These are phyloP conservation scores for Petrocephalus zakoni DNA, from an alignment of 2,113 vertebrate genomes.

Conservation along the genomic window DNA sequence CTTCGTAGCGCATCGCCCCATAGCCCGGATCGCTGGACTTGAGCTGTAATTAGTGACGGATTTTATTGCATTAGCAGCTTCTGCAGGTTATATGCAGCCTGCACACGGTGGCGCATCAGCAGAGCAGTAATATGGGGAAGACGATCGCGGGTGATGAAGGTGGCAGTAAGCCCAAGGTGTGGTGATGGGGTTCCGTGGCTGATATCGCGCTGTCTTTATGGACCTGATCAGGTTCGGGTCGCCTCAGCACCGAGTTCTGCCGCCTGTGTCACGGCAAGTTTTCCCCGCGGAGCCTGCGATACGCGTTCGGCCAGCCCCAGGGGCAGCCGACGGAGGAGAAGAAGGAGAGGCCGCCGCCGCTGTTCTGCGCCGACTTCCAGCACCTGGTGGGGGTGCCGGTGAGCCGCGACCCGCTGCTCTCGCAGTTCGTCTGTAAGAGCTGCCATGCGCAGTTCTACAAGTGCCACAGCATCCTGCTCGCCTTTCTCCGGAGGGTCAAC, in stretches of 20 bases:
- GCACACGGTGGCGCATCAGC: neutral
- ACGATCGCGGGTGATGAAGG: neutral
- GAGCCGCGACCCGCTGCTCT: slow-evolving; percentile 71
- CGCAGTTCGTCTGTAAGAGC: slow-evolving; percentile 85
- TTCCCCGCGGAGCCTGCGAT: slow-evolving; percentile 75
- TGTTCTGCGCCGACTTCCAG: slow-evolving; percentile 86
- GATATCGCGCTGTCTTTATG: neutral
- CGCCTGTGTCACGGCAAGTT: slow-evolving; percentile 93
- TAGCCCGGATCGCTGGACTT: neutral
- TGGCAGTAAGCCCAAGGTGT: neutral
- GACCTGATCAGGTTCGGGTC: slow-evolving; percentile 49
- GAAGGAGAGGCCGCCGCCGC: slow-evolving; percentile 55
- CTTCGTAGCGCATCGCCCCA: neutral
- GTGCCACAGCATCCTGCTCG: slow-evolving; percentile 75
- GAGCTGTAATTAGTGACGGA: neutral
- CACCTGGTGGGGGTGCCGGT: slow-evolving; percentile 76
- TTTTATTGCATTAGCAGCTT: neutral
- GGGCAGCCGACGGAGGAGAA: slow-evolving; percentile 48
- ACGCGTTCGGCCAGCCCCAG: slow-evolving; percentile 70
- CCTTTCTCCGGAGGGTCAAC: slow-evolving; percentile 86
- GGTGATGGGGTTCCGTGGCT: neutral
- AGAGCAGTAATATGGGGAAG: neutral
- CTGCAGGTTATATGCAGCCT: neutral
- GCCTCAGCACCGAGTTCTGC: slow-evolving; percentile 68
- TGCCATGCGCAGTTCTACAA: slow-evolving; percentile 93